Evolutionary conservation across 2,797 vertebrate genomes (phyloP).

Genomic region (Cossypha dichroa): DNA sequence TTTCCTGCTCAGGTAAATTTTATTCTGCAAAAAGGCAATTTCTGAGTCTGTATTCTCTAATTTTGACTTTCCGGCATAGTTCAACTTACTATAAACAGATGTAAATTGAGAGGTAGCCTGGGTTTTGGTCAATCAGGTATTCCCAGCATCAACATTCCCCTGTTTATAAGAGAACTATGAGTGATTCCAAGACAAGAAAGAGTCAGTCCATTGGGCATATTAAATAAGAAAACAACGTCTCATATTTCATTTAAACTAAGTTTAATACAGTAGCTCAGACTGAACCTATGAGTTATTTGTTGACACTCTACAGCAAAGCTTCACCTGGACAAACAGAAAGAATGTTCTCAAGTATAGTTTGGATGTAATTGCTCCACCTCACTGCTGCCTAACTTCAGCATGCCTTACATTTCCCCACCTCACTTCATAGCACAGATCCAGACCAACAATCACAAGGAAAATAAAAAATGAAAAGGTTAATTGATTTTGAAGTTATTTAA

Average conservation of each 20-base stretch:
- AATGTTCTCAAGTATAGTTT: not conserved
- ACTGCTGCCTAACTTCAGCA: not conserved
- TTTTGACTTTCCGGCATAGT: not conserved
- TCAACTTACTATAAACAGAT: not conserved
- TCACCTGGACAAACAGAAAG: not conserved
- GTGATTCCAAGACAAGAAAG: not conserved
- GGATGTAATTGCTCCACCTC: not conserved
- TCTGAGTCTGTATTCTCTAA: not conserved
- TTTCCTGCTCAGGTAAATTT: not conserved
- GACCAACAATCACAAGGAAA: fast-evolving
- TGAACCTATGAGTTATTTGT: not conserved
- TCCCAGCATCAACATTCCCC: not conserved
- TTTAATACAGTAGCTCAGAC: not conserved
- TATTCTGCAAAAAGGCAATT: not conserved
- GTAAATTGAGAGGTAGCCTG: not conserved
- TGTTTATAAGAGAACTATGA: not conserved
- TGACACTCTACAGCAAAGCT: not conserved
- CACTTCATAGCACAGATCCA: not conserved
- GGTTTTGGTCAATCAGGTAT: not conserved
- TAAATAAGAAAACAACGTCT: not conserved
- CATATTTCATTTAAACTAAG: not conserved
- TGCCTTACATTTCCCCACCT: not conserved
- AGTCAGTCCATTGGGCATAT: not conserved
- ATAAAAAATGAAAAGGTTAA: not conserved
- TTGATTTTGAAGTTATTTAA: not conserved